These are phyloP conservation scores for Drosophila parvula DNA, from an alignment of 1,140 invertebrate genomes.

Conservation along the genomic window DNA sequence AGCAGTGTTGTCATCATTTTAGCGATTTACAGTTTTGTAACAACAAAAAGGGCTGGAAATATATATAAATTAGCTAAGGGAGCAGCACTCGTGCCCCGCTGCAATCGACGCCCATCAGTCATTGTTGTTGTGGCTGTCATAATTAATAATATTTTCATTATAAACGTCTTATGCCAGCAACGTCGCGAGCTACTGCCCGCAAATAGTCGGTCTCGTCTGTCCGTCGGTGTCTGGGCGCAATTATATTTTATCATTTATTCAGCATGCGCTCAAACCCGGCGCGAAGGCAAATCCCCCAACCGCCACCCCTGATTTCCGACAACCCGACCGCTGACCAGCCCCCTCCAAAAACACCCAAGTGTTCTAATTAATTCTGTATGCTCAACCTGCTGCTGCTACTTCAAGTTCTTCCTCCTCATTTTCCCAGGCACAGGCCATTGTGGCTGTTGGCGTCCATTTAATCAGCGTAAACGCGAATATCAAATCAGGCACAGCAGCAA, in stretches of 20 bases:
- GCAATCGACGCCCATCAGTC: slow-evolving; percentile 72
- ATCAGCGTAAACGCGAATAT: slow-evolving; percentile 81
- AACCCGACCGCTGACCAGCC: slow-evolving; percentile 6
- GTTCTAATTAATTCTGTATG: slow-evolving; percentile 77
- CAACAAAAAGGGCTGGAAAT: neutral
- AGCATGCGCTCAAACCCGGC: slow-evolving; percentile 65
- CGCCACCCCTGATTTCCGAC: neutral
- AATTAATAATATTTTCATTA: slow-evolving; percentile 83
- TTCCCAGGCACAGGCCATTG: slow-evolving; percentile 14
- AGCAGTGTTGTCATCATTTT: neutral
- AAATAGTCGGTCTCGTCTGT: slow-evolving; percentile 40
- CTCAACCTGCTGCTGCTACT: slow-evolving; percentile 52
- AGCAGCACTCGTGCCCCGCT: slow-evolving; percentile 6
- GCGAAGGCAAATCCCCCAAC: slow-evolving; percentile 24
- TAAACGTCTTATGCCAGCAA: slow-evolving; percentile 74
- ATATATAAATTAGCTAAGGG: neutral
- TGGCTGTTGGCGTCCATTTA: slow-evolving; percentile 72
- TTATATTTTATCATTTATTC: slow-evolving; percentile 83
- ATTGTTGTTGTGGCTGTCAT: slow-evolving; percentile 69
- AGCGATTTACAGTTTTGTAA: too few species aligned
- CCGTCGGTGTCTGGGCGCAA: slow-evolving; percentile 55
- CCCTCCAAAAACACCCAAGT: slow-evolving; percentile 37
- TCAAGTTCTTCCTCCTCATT: slow-evolving; percentile 25
- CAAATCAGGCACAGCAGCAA: slow-evolving; percentile 60
- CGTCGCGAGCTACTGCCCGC: slow-evolving; percentile 10